Base-by-base conservation (phyloP, 2,888 invertebrate species). In the Heteromurus nitidus region DNA sequence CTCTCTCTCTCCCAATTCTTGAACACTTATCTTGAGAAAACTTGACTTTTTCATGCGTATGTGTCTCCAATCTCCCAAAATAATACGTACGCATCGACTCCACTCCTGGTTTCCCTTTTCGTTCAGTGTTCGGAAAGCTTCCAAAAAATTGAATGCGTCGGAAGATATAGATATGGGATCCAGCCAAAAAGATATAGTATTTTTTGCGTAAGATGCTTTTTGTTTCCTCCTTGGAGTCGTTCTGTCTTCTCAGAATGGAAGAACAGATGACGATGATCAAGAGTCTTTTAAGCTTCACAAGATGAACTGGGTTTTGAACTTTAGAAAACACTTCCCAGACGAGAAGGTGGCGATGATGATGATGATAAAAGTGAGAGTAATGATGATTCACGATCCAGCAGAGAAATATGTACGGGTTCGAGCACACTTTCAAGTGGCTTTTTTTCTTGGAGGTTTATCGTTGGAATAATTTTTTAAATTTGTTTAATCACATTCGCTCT, bases 301-400 rank as follows among this genome's bases (percentile, higher is more conserved):
- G n/a, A n/a, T n/a, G n/a, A n/a, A n/a, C n/a, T n/a, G n/a, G n/a
- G n/a, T n/a, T n/a, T n/a, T n/a, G n/a, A n/a, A n/a, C n/a, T n/a
- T n/a, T n/a, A n/a, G n/a, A n/a, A n/a, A n/a, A n/a, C n/a, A n/a
- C n/a, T n/a, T n/a, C n/a, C n/a, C n/a, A n/a, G n/a, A n/a, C n/a
- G n/a, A n/a, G 47, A 47, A 11, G 36, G 36, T 36, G 13, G 36
- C 13, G 55, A n/a, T 9, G 47, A 53, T 53, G 24, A 53, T 53
- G 60, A 60, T 60, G 30, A 26, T 28, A 26, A 60, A 60, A 18
- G 9, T 11, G 20, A 16, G 22, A 64, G 30, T 67, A 44, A 67
- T 67, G 67, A 67, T 67, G 67, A 67, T 67, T 67, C 67, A 67
- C 67, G 67, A 67, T 67, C 67, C 67, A 67, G 67, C 30, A 31